Base-by-base conservation (phyloP, 2,113 vertebrate genomes). In the Chitala chitala region DNA sequence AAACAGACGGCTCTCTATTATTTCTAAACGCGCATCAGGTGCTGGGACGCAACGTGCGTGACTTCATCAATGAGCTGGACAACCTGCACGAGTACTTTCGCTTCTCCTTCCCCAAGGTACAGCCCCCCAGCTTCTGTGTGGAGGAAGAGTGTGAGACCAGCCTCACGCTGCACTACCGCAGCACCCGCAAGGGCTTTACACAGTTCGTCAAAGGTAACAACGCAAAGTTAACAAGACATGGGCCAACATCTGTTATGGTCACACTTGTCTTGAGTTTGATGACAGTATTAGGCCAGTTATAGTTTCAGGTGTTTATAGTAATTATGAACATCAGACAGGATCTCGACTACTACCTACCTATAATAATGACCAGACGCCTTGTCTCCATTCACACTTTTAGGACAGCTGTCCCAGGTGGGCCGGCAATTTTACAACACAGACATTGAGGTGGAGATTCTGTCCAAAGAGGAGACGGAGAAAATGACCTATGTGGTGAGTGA, bases 41-140 rank as follows among this genome's bases (percentile, higher is more conserved):
- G 24, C 75, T 89, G 76, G 89, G 90, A 0, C 82, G 86, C 13
- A 89, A 91, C 13, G 88, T 91, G 40, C 81, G 87, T 13, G 89
- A 91, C 82, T 92, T 90, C 82, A 91, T 92, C 83, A 92, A 89
- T 8, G 88, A 89, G 75, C 81, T 90, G 80, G 89, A 90, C 78
- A 91, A 90, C 78, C 80, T 91, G 78, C 88, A 91, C 17, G 86
- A 91, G 81, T 91, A 91, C 55, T 89, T 91, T 24, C 88, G 83
- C 79, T 92, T 91, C 82, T 90, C 88, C 55, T 91, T 90, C 81
- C 90, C 87, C 65, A 91, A 91, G 72, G 86, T 90, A 22, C 88
- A 91, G 84, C 88, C 88, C 0, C 90, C 88, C 1, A 88, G 88
- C 69, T 91, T 90, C 80, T 89, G 87, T 26, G 88, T 90, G 77